These are phyloP conservation scores for Penelope pileata DNA, from an alignment of 2,113 vertebrate genomes.

Conservation along the genomic window DNA sequence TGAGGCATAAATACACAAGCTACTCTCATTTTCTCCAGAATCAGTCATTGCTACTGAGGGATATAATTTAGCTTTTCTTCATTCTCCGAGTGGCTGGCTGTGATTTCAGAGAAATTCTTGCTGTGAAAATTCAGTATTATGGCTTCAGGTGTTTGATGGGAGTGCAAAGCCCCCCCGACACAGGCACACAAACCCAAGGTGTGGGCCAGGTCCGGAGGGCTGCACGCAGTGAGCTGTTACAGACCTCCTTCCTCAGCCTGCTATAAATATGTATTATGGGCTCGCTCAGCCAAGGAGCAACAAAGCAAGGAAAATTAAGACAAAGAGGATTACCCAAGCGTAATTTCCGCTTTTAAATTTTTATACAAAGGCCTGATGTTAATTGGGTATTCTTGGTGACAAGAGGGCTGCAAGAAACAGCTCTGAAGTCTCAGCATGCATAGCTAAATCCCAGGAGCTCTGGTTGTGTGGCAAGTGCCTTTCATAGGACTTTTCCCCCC, in stretches of 20 bases:
- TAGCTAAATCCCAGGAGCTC: not conserved
- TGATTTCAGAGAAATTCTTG: not conserved
- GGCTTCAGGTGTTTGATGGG: not conserved
- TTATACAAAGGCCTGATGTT: conserved; percentile 47
- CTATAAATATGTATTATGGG: conserved; percentile 6
- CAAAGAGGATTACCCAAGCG: conserved; percentile 58
- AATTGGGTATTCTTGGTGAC: conserved; percentile 44
- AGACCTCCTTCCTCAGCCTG: conserved; percentile 16
- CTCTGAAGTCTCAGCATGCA: not conserved
- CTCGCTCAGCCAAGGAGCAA: not conserved
- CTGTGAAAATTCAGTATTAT: not conserved
- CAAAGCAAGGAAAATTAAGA: conserved; percentile 69
- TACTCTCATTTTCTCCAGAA: not conserved
- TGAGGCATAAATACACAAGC: not conserved
- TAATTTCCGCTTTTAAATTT: conserved; percentile 54
- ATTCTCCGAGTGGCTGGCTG: not conserved
- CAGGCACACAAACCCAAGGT: not conserved
- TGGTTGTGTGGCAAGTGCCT: not conserved
- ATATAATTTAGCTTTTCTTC: not conserved
- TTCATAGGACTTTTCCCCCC: not conserved
- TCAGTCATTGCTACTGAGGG: accelerated
- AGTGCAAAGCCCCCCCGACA: not conserved
- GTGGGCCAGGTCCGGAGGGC: not conserved
- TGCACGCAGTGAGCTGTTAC: not conserved
- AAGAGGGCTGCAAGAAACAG: conserved; percentile 16